phyloP scores from a whole-genome alignment of 2,797 vertebrate species.

The Coregonus ussuriensis region DNA sequence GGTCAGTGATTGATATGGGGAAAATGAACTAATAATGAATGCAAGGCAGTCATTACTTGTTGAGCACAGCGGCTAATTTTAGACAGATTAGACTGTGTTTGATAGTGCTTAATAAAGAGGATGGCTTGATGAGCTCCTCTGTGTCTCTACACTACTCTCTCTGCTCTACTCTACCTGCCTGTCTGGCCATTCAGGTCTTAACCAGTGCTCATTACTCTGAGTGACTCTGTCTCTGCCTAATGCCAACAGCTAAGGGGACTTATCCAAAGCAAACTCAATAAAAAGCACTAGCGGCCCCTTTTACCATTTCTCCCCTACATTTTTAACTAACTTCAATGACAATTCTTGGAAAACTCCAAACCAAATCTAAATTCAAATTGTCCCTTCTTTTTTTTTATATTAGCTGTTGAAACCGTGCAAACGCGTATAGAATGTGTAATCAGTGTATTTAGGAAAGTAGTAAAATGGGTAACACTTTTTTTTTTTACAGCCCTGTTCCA shows the following conservation, averaged over 20 bases:
- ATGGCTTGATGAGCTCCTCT: slow-evolving; percentile 41
- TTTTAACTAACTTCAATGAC: background rate
- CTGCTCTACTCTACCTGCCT: slow-evolving; percentile 8
- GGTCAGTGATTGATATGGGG: slow-evolving; percentile 78
- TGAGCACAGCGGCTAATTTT: slow-evolving; percentile 73
- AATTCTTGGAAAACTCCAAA: background rate
- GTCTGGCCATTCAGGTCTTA: slow-evolving; percentile 4
- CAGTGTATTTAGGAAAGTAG: too few relatives aligned
- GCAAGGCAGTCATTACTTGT: slow-evolving; percentile 78
- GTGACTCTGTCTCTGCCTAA: background rate
- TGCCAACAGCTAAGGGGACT: background rate
- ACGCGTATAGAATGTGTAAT: background rate
- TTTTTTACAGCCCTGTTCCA: background rate
- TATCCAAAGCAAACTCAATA: slow-evolving; percentile 5
- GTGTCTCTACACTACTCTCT: slow-evolving; percentile 19
- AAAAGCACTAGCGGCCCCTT: background rate
- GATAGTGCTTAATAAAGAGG: slow-evolving; percentile 77
- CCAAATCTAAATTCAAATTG: background rate
- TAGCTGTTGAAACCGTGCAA: background rate
- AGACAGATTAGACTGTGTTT: slow-evolving; percentile 77
- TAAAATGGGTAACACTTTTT: background rate
- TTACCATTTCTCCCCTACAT: background rate
- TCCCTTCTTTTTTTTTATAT: background rate
- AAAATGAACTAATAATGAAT: slow-evolving; percentile 79
- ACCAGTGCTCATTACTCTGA: slow-evolving; percentile 5